Evolutionary conservation across 2,888 invertebrate species (phyloP).

Genomic region (Pyrocoelia pectoralis): DNA sequence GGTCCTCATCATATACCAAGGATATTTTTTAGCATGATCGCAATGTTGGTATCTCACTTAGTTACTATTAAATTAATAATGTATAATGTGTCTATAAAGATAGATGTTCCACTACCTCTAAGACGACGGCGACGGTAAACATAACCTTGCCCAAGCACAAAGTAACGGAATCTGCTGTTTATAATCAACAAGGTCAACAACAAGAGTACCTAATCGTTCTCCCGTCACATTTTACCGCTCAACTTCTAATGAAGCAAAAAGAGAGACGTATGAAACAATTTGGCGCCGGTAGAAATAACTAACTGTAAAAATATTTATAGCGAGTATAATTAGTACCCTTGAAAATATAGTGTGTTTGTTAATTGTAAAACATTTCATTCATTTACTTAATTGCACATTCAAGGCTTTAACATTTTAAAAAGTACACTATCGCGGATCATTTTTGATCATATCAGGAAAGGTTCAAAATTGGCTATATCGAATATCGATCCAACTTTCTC

Average conservation of each 20-base stretch:
- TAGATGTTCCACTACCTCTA: not conserved
- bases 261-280: slow-evolving; percentile 11
- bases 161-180: slow-evolving; percentile 43
- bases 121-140: slow-evolving; percentile 29
- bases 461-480: too few species aligned
- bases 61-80: too few species aligned
- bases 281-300: slow-evolving; percentile 29
- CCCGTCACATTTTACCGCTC: slow-evolving; percentile 34
- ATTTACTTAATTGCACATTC: not conserved
- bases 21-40: too few species aligned
- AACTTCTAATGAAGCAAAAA: slow-evolving; percentile 15
- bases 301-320: slow-evolving; percentile 22
- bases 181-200: slow-evolving; percentile 45
- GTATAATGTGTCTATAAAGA: too few species aligned
- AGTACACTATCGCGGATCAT: too few species aligned
- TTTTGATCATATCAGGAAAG: too few species aligned
- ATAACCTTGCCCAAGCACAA: slow-evolving; percentile 46
- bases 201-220: slow-evolving; percentile 36
- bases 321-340: not conserved
- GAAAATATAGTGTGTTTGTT: not conserved
- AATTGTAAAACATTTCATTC: not conserved
- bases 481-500: too few species aligned
- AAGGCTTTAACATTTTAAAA: too few species aligned
- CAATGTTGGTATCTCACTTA: too few species aligned
- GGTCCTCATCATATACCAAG: too few species aligned